A percentile compares a stretch with the other conserved stretches of the same genome.
These are phyloP conservation scores for Sturnus vulgaris DNA, from an alignment of 2,113 vertebrate species.

Conservation along the genomic window DNA sequence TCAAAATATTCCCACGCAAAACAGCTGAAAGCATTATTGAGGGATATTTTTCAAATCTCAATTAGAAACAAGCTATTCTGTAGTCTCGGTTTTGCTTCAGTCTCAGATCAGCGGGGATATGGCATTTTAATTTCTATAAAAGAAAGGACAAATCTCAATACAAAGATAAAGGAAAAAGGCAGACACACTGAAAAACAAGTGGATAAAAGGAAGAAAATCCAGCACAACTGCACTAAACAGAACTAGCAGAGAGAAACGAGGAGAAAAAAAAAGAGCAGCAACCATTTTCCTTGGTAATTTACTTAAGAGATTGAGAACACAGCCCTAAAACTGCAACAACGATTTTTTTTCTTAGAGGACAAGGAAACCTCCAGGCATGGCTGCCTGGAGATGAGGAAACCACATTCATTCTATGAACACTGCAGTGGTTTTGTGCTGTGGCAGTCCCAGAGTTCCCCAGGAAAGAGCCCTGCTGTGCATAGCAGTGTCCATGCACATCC, in stretches of 20 bases:
- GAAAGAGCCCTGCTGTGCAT: neutral
- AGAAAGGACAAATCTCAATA: constrained; percentile 7
- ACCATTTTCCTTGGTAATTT: constrained; percentile 38
- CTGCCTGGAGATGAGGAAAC: neutral
- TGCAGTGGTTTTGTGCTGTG: neutral
- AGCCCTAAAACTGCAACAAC: neutral
- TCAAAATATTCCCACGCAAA: constrained; percentile 34
- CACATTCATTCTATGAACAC: neutral
- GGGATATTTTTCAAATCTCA: constrained; percentile 13
- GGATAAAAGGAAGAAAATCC: constrained; percentile 27
- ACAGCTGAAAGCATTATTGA: constrained; percentile 10
- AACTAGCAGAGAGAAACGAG: neutral
- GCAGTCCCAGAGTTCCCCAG: neutral
- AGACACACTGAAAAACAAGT: constrained; percentile 24
- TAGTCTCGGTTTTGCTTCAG: constrained; percentile 4
- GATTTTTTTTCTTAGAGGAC: neutral
- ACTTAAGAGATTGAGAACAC: constrained; percentile 35
- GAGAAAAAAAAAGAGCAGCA: neutral
- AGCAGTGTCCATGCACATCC: neutral
- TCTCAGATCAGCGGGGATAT: neutral
- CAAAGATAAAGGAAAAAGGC: constrained; percentile 9
- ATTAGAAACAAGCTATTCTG: constrained; percentile 28
- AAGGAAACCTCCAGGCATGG: neutral
- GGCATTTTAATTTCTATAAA: constrained; percentile 23
- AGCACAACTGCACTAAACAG: neutral